These are phyloP conservation scores for Diabrotica virgifera DNA, from an alignment of 1,140 invertebrate species.

Conservation along the genomic window DNA sequence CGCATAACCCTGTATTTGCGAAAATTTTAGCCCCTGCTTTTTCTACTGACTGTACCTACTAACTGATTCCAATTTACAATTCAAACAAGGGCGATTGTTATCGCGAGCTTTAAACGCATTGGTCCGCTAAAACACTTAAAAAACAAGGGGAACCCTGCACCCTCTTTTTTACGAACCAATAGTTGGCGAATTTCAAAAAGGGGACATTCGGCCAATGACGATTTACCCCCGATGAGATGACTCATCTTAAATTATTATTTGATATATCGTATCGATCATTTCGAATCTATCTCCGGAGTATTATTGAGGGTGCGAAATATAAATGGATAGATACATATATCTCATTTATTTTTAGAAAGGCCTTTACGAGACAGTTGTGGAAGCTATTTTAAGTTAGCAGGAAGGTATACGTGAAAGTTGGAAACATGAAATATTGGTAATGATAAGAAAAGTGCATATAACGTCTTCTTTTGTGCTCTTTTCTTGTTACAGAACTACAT, in stretches of 20 bases:
- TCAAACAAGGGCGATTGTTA: slow-evolving; percentile 4
- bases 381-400: too few relatives aligned
- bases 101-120: slow-evolving; percentile 24
- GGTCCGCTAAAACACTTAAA: slow-evolving; percentile 39
- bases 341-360: too few relatives aligned
- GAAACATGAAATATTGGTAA: too few relatives aligned
- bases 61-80: not conserved
- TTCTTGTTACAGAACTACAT: too few relatives aligned
- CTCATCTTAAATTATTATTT: slow-evolving; percentile 33
- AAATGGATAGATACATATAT: not conserved
- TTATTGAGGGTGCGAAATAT: slow-evolving; percentile 4
- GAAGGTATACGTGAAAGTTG: too few relatives aligned
- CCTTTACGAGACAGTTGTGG: too few relatives aligned
- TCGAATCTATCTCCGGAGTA: not conserved
- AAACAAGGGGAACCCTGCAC: slow-evolving; percentile 37
- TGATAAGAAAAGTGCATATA: too few relatives aligned
- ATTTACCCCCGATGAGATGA: slow-evolving; percentile 22
- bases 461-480: too few relatives aligned
- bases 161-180: slow-evolving; percentile 39
- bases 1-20: too few relatives aligned
- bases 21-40: not conserved
- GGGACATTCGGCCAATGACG: slow-evolving; percentile 33
- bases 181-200: slow-evolving; percentile 28
- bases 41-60: not conserved
- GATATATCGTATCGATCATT: slow-evolving; percentile 22